Evolutionary conservation across 2,113 vertebrate genomes (phyloP), one percentile per base, ranked within the genome.

Genomic region (Octodon degus): DNA sequence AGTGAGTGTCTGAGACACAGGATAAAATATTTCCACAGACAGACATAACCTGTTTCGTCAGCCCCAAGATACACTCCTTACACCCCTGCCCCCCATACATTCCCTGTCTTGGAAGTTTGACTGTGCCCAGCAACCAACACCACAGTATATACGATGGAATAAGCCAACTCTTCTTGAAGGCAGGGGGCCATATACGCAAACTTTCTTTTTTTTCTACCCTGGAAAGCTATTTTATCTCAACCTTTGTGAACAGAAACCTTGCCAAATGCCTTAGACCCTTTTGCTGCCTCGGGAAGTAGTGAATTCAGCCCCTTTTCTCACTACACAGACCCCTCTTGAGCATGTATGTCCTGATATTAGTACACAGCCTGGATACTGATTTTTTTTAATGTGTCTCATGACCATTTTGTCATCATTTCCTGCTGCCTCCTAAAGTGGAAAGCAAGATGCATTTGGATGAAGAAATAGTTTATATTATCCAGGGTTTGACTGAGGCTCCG

Each of bases 331-430:
- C 60, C 50, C 53, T 58, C 34, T 72, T 92, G 62, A 89, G 83
- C 55, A 34, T 50, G 2, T 86, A 34, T 72, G 22, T 81, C 43
- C 24, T 94, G 86, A 96, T 91, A 68, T 76, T 65, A 32, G 30
- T 53, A 65, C 24, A 12, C 58, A 83, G 11, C 10, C 47, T 84
- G n/a, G 37, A 14, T 88, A 47, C 89, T 90, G 87, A 88, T 79
- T 90, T 90, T 91, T 47, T 37, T 77, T 27, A 77, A 67, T 77
- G 65, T 47, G 43, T 72, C n/a, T 72, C 40, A 63, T 74, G 77
- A 90, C 67, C 95, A 55, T 77, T 94, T 89, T 96, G 25, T 86
- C 90, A 19, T 93, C 55, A 79, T 91, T 86, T 94, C 50, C 84
- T 89, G 16, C 53, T 96, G 94, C 60, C 50, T 90, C 67, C 17